These are phyloP conservation scores for Terebella lapidaria DNA, from an alignment of 2,888 invertebrate species.

Conservation along the genomic window DNA sequence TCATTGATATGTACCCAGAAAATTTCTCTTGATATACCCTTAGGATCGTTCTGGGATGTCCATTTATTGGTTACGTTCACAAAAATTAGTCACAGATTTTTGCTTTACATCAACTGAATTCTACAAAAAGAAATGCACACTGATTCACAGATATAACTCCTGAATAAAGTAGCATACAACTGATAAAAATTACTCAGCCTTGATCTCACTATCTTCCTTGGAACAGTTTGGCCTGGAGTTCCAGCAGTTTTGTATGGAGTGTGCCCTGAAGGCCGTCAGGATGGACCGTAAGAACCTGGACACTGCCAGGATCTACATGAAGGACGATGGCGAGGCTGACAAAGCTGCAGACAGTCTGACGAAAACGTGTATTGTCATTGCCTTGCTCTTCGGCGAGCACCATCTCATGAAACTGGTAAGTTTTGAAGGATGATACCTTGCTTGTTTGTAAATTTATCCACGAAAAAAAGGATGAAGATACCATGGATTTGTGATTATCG, in stretches of 20 bases:
- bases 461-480: too few relatives aligned
- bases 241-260: conserved; percentile 23
- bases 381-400: neutral
- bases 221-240: conserved; percentile 25
- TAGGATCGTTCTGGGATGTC: too few relatives aligned
- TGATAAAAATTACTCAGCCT: too few relatives aligned
- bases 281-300: conserved; percentile 22
- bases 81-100: too few relatives aligned
- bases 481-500: too few relatives aligned
- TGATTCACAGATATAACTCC: too few relatives aligned
- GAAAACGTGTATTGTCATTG: neutral
- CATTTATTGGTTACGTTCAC: too few relatives aligned
- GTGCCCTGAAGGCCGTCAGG: conserved; percentile 19
- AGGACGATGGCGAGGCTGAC: conserved; percentile 1
- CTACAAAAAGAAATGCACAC: too few relatives aligned
- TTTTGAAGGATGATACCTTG: neutral
- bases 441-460: neutral
- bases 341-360: neutral
- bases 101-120: too few relatives aligned
- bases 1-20: too few relatives aligned
- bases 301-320: conserved; percentile 8
- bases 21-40: too few relatives aligned
- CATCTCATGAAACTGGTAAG: neutral
- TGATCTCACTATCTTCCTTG: neutral
- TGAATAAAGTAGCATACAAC: too few relatives aligned